Conservation (phyloP, 2,797 vertebrate species). For the Cirrhinus mrigala region DNA sequence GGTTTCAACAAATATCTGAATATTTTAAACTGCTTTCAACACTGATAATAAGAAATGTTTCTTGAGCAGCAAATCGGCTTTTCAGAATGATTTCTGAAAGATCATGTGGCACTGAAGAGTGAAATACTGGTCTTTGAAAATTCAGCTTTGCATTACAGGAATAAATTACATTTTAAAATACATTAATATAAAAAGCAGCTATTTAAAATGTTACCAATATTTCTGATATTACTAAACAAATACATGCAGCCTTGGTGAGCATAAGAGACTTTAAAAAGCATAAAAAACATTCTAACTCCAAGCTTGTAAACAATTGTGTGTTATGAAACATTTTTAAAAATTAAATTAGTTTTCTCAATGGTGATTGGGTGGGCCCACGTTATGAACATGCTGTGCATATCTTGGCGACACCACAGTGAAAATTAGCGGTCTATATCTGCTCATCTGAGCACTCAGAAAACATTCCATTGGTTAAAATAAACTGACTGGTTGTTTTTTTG, state of each 20-base stretch:
- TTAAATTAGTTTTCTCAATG: background rate
- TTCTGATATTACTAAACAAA: background rate
- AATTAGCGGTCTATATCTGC: background rate
- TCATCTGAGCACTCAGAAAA: background rate
- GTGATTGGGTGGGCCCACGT: background rate
- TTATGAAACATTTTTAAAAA: background rate
- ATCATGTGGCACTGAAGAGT: background rate
- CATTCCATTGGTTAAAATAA: background rate
- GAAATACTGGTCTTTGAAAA: background rate
- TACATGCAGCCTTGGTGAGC: background rate
- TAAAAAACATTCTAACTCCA: background rate
- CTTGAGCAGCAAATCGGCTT: background rate
- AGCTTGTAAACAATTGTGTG: background rate
- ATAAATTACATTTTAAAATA: background rate
- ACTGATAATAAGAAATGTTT: background rate
- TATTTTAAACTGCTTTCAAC: background rate
- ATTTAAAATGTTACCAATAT: background rate
- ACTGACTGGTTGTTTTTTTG: background rate
- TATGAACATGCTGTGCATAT: slow-evolving; percentile 9
- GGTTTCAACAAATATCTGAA: background rate
- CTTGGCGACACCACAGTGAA: background rate
- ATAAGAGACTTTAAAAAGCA: background rate
- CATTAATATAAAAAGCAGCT: background rate
- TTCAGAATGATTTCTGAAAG: background rate
- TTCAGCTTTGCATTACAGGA: background rate